Base-by-base conservation (phyloP, 2,888 invertebrate genomes). In the Fabriciana adippe region DNA sequence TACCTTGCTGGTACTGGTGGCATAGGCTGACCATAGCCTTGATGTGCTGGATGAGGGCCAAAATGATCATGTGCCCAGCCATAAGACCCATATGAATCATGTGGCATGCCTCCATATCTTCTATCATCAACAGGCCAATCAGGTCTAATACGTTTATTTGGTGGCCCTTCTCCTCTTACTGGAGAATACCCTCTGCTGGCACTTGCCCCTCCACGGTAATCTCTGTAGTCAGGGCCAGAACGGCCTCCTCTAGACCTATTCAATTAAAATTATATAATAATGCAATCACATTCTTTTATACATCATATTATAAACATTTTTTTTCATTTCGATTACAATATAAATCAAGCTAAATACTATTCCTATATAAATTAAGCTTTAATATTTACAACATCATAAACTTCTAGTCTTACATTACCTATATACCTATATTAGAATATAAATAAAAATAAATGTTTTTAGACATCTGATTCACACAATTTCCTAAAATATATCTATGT, bases 171-270 rank as follows among this genome's bases (percentile, higher is more conserved):
- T 16, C 95, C 95, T 79, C 97, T 93, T 26, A 96, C 95, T 0
- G 97, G 97, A 0, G 96, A 96, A 77, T 96, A 95, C 0, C 96
- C 95, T 41, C 96, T 88, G 72, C 94, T 95, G 45, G 96, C 94
- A 50, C 95, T 94, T 1, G 93, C 94, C 3, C 95, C 95, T 3
- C 94, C 94, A 1, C 97, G 93, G 79, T 96, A 97, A 71, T 97
- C 97, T 69, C 97, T 93, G 75, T 96, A 95, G 80, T 97, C 96
- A 2, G 96, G 96, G 18, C 97, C 94, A 26, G 96, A 94, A 72
- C 97, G 94, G 62, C 95, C 95, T 74, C 97, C 94, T 62, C 92
- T 88, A 75, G 90, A 83, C 78, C 92, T 90, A 48, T 31, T 64
- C 2, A 50, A 48, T 59, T 41, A 71, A 73, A 53, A 16, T 35